Evolutionary conservation across 1,140 invertebrate genomes (phyloP).

Genomic region (Drosophila insularis): DNA sequence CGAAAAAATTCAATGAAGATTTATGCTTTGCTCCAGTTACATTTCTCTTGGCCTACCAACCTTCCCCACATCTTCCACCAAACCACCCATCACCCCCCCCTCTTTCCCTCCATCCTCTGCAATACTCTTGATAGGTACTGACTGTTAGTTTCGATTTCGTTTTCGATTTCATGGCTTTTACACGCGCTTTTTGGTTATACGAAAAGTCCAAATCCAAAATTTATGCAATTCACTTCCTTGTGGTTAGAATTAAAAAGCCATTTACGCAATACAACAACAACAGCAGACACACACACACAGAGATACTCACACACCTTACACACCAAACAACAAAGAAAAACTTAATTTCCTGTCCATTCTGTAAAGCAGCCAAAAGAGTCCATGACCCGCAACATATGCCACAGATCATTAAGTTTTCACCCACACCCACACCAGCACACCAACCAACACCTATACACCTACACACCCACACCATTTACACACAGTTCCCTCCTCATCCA

Average conservation of each 20-base stretch:
- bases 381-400: slow-evolving; percentile 72
- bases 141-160: slow-evolving; percentile 68
- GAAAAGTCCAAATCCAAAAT: slow-evolving; percentile 46
- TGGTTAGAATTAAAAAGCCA: slow-evolving; percentile 67
- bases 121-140: slow-evolving; percentile 69
- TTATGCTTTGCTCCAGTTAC: slow-evolving; percentile 69
- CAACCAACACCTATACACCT: background rate
- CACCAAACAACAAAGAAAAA: slow-evolving; percentile 52
- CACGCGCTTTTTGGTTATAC: slow-evolving; percentile 61
- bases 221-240: slow-evolving; percentile 78
- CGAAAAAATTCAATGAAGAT: slow-evolving; percentile 71
- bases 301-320: no score
- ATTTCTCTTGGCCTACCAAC: slow-evolving; percentile 36
- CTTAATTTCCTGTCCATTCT: slow-evolving; percentile 71
- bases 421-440: background rate
- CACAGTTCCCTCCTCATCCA: slow-evolving; percentile 9
- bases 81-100: background rate
- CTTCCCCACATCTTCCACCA: background rate
- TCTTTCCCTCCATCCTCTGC: slow-evolving; percentile 18
- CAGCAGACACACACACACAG: background rate
- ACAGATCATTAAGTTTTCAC: slow-evolving; percentile 70
- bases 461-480: background rate
- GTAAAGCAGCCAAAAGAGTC: slow-evolving; percentile 26
- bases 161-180: slow-evolving; percentile 76
- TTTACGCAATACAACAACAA: slow-evolving; percentile 75